phyloP scores from a whole-genome alignment of 1,140 invertebrate species.

The Drosophila persimilis region DNA sequence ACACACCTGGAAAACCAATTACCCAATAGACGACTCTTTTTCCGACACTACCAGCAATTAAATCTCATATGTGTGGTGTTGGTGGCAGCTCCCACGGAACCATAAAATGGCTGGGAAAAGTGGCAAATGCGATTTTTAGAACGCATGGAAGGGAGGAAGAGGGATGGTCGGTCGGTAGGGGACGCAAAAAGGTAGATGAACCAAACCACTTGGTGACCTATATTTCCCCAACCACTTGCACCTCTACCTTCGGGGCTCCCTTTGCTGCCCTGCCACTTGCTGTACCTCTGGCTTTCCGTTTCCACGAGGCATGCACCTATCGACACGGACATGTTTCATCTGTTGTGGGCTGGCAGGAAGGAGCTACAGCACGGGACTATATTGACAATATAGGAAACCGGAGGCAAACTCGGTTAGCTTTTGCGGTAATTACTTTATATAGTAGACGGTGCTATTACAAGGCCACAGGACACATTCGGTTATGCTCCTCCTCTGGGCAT shows the following conservation, averaged over 20 bases:
- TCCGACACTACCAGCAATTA: constrained; percentile 50
- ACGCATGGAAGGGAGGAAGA: constrained; percentile 1
- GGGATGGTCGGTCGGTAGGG: background rate
- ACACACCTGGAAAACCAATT: constrained; percentile 55
- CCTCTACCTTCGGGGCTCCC: background rate
- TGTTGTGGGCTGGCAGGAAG: constrained; percentile 5
- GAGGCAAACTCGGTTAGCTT: constrained; percentile 28
- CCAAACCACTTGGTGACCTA: constrained; percentile 57
- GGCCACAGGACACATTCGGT: constrained; percentile 20
- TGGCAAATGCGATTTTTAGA: constrained; percentile 57
- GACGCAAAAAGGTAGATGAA: background rate
- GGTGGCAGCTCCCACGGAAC: constrained; percentile 5
- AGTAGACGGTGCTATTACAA: constrained; percentile 16
- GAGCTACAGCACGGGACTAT: background rate
- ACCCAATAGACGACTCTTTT: constrained; percentile 31
- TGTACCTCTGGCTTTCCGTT: background rate
- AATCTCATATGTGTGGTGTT: constrained; percentile 29
- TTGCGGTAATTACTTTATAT: constrained; percentile 54
- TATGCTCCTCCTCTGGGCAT: constrained; percentile 7
- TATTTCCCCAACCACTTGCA: constrained; percentile 18
- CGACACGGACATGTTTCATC: constrained; percentile 38
- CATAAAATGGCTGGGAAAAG: constrained; percentile 44
- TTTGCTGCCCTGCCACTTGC: too few species aligned
- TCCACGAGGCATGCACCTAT: constrained; percentile 1
- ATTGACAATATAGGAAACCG: constrained; percentile 33